Evolutionary conservation across 2,797 vertebrate genomes (phyloP).

Genomic region (Amniataba percoides): DNA sequence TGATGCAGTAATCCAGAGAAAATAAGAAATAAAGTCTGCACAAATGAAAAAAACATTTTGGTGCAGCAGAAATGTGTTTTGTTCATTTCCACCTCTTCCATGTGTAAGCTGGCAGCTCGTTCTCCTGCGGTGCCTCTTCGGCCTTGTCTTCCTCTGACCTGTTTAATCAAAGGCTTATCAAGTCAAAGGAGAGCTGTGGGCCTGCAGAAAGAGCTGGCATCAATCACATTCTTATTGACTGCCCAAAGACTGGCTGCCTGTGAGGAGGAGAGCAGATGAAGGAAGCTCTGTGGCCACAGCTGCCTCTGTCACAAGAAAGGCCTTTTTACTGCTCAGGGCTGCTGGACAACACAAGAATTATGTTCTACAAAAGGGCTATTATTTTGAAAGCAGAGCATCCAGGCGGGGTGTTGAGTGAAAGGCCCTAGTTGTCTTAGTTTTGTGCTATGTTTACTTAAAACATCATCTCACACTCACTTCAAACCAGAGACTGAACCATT

Average conservation of each 20-base stretch:
- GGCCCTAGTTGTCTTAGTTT: slow-evolving; percentile 33
- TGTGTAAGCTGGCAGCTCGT: no score
- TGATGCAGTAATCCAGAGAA: background rate
- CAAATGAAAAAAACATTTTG: background rate
- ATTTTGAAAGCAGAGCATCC: slow-evolving; percentile 33
- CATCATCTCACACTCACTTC: slow-evolving; percentile 18
- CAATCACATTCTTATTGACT: slow-evolving; percentile 78
- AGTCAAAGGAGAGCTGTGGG: slow-evolving; percentile 67
- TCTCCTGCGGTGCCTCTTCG: slow-evolving; percentile 29
- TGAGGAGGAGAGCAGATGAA: slow-evolving; percentile 66
- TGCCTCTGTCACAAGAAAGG: slow-evolving; percentile 74
- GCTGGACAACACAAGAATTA: slow-evolving; percentile 72
- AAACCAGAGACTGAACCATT: slow-evolving; percentile 33
- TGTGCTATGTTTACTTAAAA: slow-evolving; percentile 22
- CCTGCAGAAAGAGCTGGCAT: slow-evolving; percentile 70
- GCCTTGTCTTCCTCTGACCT: slow-evolving; percentile 53
- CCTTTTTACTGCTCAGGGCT: slow-evolving; percentile 65
- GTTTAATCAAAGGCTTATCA: slow-evolving; percentile 79
- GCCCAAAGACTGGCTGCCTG: slow-evolving; percentile 65
- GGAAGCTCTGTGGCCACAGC: slow-evolving; percentile 81
- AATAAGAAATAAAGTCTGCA: background rate
- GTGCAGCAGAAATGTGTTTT: background rate
- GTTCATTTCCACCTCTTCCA: background rate
- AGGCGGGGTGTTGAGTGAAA: slow-evolving; percentile 44
- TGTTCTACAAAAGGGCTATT: slow-evolving; percentile 65